Conservation (phyloP, 1,140 invertebrate species). For the Nebria ingens region DNA sequence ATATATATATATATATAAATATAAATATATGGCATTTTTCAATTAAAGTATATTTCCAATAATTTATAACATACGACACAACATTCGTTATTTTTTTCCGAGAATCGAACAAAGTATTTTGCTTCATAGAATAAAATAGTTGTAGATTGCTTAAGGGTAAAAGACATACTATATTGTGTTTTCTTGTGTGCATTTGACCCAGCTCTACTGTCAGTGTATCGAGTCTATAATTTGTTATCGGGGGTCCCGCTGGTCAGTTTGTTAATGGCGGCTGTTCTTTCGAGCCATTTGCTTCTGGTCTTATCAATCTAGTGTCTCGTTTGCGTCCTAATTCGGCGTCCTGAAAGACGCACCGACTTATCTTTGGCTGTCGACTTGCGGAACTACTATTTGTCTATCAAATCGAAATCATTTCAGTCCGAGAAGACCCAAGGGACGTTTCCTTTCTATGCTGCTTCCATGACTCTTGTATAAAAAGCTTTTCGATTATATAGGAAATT, state of each 20-base stretch:
- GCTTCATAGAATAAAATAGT: too few species aligned
- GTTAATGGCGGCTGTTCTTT: neutral
- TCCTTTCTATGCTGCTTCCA: too few species aligned
- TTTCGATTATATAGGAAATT: neutral
- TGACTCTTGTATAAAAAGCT: constrained; percentile 6
- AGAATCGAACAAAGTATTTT: too few species aligned
- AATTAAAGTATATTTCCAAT: too few species aligned
- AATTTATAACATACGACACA: too few species aligned
- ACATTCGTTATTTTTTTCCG: too few species aligned
- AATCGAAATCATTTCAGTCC: neutral
- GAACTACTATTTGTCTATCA: neutral
- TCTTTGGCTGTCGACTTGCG: constrained; percentile 2
- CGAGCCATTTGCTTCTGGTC: constrained; percentile 12
- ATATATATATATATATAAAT: too few species aligned
- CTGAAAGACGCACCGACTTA: constrained; percentile 4
- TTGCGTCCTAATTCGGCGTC: constrained; percentile 13
- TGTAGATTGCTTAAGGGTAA: too few species aligned
- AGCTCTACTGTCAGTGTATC: neutral
- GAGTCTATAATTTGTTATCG: neutral
- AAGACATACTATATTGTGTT: neutral
- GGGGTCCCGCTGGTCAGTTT: neutral
- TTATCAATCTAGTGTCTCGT: constrained; percentile 16
- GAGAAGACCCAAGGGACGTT: neutral
- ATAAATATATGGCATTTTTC: too few species aligned
- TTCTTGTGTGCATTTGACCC: neutral